Conservation (phyloP, 2,888 invertebrate species). For the Lagria hirta region DNA sequence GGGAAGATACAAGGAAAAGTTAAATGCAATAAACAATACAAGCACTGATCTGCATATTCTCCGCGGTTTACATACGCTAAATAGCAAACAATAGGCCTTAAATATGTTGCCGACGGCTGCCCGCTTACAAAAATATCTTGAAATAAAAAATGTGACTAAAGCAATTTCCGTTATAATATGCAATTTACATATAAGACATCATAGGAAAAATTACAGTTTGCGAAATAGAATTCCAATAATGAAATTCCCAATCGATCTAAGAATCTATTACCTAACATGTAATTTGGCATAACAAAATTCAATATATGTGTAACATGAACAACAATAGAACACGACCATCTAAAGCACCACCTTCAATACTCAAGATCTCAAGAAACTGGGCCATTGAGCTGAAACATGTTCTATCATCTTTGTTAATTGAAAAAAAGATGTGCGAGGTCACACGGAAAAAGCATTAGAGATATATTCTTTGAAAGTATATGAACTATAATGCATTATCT, state of each 20-base stretch:
- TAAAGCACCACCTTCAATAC: conserved; percentile 17
- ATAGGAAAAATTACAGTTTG: conserved; percentile 16
- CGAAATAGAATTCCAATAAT: conserved; percentile 23
- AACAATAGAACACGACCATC: conserved; percentile 21
- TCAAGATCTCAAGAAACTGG: conserved; percentile 12
- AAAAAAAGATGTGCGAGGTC: conserved; percentile 15
- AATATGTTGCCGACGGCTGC: conserved; percentile 13
- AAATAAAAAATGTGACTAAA: conserved; percentile 13
- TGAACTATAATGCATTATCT: conserved; percentile 16
- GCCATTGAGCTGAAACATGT: conserved; percentile 21
- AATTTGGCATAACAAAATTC: conserved; percentile 21
- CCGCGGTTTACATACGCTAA: conserved; percentile 14
- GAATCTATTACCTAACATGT: conserved; percentile 17
- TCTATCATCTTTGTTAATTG: conserved; percentile 26
- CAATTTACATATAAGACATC: conserved; percentile 13
- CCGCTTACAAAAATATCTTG: too few relatives aligned
- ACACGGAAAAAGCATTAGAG: conserved; percentile 6
- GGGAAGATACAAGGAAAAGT: conserved; percentile 29
- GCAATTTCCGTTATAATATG: conserved; percentile 19
- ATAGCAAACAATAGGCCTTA: conserved; percentile 14
- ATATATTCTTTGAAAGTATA: conserved; percentile 9
- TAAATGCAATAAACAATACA: conserved; percentile 28
- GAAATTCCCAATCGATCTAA: conserved; percentile 11
- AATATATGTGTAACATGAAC: conserved; percentile 18
- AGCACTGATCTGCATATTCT: conserved; percentile 25